A percentile compares a stretch with the other conserved stretches of the same genome.
Evolutionary conservation across 2,888 invertebrate genomes (phyloP).

Genomic region (Metacarcinus magister): DNA sequence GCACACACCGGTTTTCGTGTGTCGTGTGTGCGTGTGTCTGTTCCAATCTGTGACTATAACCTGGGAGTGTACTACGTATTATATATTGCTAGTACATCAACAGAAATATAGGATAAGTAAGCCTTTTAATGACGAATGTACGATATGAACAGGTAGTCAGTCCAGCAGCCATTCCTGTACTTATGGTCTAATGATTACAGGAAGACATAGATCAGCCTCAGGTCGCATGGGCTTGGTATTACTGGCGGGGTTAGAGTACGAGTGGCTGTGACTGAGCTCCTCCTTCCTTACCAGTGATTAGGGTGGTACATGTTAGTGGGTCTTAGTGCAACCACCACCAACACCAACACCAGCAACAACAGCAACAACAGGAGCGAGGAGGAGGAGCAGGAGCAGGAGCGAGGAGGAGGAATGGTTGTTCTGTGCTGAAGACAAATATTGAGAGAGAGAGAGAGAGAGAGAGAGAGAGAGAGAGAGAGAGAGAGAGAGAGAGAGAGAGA

Average conservation of each 20-base stretch:
- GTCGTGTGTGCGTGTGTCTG: constrained; percentile 41
- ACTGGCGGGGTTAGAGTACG: not conserved
- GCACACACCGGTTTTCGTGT: not conserved
- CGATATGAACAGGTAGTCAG: too few species aligned
- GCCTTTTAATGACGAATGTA: too few species aligned
- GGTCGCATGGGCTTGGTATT: not conserved
- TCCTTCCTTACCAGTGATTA: not conserved
- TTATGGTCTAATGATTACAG: too few species aligned
- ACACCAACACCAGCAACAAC: not conserved
- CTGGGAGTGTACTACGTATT: too few species aligned
- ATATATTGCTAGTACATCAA: too few species aligned
- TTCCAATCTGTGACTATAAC: constrained; percentile 17
- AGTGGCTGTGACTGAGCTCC: not conserved
- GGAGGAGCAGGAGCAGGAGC: not conserved
- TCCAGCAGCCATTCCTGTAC: too few species aligned
- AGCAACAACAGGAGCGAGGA: not conserved
- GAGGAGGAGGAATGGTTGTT: too few species aligned
- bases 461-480: constrained; percentile 29
- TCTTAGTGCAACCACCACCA: not conserved
- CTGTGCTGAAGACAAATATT: not conserved
- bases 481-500: not conserved
- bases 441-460: not conserved
- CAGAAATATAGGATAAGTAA: too few species aligned
- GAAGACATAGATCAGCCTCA: not conserved
- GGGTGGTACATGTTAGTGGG: not conserved